Evolutionary conservation across 2,888 invertebrate genomes (phyloP).

Genomic region (Drosophila borborema): DNA sequence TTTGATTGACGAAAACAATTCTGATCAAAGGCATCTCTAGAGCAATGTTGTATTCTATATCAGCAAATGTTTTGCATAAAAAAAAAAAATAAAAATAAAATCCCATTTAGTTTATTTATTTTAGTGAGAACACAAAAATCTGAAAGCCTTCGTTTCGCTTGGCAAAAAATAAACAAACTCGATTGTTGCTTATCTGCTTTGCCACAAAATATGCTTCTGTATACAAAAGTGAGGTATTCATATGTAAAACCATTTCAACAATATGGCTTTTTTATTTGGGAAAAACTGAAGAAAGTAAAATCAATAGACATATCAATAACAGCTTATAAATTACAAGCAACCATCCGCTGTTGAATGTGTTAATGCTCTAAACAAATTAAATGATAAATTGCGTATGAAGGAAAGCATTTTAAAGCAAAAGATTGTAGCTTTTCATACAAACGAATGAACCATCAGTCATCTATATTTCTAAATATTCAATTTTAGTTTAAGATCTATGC

Average conservation of each 20-base stretch:
- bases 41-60: not conserved
- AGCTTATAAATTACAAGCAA: slow-evolving; percentile 19
- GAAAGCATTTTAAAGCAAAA: not conserved
- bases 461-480: too few species aligned
- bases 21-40: not conserved
- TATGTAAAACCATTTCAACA: slow-evolving; percentile 15
- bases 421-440: not conserved
- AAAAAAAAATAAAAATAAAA: slow-evolving; percentile 1
- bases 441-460: too few species aligned
- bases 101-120: slow-evolving; percentile 11
- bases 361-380: not conserved
- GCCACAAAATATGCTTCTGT: slow-evolving; percentile 45
- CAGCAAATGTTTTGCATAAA: slow-evolving; percentile 18
- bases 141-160: slow-evolving; percentile 8
- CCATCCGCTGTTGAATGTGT: not conserved
- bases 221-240: slow-evolving; percentile 47
- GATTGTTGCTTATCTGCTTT: slow-evolving; percentile 45
- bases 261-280: slow-evolving; percentile 9
- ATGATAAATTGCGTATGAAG: not conserved
- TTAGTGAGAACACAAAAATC: slow-evolving; percentile 5
- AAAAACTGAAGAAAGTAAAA: slow-evolving; percentile 3
- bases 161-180: slow-evolving; percentile 43
- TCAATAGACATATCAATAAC: slow-evolving; percentile 13
- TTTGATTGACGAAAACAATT: slow-evolving; percentile 6
- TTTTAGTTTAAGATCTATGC: not conserved